Evolutionary conservation across 2,888 invertebrate genomes (phyloP).

Genomic region (Tiphia femorata): DNA sequence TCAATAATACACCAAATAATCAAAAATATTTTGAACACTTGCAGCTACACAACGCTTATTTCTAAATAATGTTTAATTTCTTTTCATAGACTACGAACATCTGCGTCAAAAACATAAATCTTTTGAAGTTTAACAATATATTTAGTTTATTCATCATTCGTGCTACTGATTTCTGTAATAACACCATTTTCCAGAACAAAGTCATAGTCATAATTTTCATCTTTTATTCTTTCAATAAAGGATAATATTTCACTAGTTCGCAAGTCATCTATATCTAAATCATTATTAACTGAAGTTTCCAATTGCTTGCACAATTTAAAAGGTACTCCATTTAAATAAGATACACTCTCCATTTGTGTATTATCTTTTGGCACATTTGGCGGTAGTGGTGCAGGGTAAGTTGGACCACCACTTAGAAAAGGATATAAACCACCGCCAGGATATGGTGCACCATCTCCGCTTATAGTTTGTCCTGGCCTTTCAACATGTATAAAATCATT

Average conservation of each 20-base stretch:
- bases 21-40: too few species aligned
- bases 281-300: constrained; percentile 70
- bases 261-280: constrained; percentile 67
- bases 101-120: neutral
- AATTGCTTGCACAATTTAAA: constrained; percentile 71
- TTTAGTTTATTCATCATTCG: constrained; percentile 16
- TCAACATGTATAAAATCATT: constrained; percentile 58
- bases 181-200: constrained; percentile 73
- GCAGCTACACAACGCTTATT: neutral
- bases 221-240: constrained; percentile 70
- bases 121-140: neutral
- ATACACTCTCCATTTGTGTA: constrained; percentile 37
- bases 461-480: constrained; percentile 30
- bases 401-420: constrained; percentile 25
- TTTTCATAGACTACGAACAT: neutral
- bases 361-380: constrained; percentile 30
- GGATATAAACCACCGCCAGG: constrained; percentile 52
- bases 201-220: constrained; percentile 70
- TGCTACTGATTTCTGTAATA: constrained; percentile 69
- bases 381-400: constrained; percentile 33
- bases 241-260: constrained; percentile 72
- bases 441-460: constrained; percentile 14
- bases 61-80: neutral
- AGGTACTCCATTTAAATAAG: constrained; percentile 73
- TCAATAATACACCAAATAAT: too few species aligned